Percentiles rank a stretch among this genome's conserved stretches.
These are phyloP conservation scores for Thera obeliscata DNA, from an alignment of 2,888 invertebrate species.

Conservation along the genomic window DNA sequence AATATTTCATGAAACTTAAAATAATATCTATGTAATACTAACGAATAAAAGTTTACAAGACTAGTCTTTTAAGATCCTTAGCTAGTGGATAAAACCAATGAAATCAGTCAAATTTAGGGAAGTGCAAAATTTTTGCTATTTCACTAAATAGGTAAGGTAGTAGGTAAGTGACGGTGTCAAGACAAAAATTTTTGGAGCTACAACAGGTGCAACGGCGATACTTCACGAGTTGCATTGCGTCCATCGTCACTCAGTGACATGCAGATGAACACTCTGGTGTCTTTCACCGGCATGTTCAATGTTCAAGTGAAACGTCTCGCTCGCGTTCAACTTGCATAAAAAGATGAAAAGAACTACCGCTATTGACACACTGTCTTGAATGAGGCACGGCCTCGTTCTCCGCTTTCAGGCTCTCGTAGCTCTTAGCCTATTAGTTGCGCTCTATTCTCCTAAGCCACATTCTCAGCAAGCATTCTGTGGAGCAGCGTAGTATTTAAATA, in stretches of 20 bases:
- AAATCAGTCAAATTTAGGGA: too few relatives aligned
- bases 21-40: background rate
- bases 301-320: conserved; percentile 51
- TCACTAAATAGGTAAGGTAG: too few relatives aligned
- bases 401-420: conserved; percentile 64
- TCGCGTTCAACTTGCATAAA: conserved; percentile 58
- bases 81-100: too few relatives aligned
- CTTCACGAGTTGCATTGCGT: background rate
- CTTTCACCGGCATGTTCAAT: conserved; percentile 5
- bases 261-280: background rate
- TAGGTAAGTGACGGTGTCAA: too few relatives aligned
- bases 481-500: conserved; percentile 3
- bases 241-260: background rate
- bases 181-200: too few relatives aligned
- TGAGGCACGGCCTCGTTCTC: conserved; percentile 71
- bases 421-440: conserved; percentile 57
- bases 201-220: too few relatives aligned
- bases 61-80: too few relatives aligned
- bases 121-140: too few relatives aligned
- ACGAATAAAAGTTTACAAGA: background rate
- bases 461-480: conserved; percentile 45
- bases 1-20: background rate
- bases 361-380: conserved; percentile 75
- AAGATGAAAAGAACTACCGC: conserved; percentile 69
- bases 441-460: conserved; percentile 51